A percentile compares a stretch with the other conserved stretches of the same genome.
Conservation (phyloP, 1,140 invertebrate genomes). For the Acromyrmex charruanus region DNA sequence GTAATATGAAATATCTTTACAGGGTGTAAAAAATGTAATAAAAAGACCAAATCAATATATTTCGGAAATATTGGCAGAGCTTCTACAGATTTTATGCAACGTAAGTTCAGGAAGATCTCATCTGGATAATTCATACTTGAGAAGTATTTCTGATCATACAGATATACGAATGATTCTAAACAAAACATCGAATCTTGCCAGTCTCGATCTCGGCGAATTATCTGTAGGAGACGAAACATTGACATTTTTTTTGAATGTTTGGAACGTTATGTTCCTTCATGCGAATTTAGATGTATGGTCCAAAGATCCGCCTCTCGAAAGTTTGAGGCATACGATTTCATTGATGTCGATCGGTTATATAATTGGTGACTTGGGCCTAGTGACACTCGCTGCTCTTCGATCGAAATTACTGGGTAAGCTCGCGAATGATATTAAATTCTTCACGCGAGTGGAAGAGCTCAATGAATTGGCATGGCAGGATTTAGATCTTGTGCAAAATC, state of each 20-base stretch:
- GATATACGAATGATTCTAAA: slow-evolving; percentile 75
- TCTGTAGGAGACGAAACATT: slow-evolving; percentile 82
- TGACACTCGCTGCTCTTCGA: slow-evolving; percentile 79
- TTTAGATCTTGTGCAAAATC: slow-evolving; percentile 80
- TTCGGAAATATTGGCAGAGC: slow-evolving; percentile 78
- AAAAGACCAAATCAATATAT: slow-evolving; percentile 80
- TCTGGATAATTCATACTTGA: slow-evolving; percentile 64
- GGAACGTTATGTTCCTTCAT: slow-evolving; percentile 83
- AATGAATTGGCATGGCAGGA: slow-evolving; percentile 83
- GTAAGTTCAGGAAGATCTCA: slow-evolving; percentile 48
- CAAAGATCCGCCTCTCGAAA: slow-evolving; percentile 69
- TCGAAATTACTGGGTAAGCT: slow-evolving; percentile 77
- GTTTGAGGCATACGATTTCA: slow-evolving; percentile 76
- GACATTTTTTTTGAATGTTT: slow-evolving; percentile 82
- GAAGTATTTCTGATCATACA: slow-evolving; percentile 64
- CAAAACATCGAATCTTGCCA: slow-evolving; percentile 76
- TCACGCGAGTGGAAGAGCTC: slow-evolving; percentile 77
- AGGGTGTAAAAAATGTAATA: slow-evolving; percentile 54
- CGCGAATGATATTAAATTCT: slow-evolving; percentile 70
- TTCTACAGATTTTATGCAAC: slow-evolving; percentile 69
- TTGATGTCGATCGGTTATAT: slow-evolving; percentile 80
- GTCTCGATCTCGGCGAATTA: slow-evolving; percentile 81
- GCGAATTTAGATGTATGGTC: slow-evolving; percentile 76
- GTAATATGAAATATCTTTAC: slow-evolving; percentile 16
- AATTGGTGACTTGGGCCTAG: slow-evolving; percentile 83